phyloP scores from a whole-genome alignment of 2,113 vertebrate genomes.

The Odocoileus hemionus region DNA sequence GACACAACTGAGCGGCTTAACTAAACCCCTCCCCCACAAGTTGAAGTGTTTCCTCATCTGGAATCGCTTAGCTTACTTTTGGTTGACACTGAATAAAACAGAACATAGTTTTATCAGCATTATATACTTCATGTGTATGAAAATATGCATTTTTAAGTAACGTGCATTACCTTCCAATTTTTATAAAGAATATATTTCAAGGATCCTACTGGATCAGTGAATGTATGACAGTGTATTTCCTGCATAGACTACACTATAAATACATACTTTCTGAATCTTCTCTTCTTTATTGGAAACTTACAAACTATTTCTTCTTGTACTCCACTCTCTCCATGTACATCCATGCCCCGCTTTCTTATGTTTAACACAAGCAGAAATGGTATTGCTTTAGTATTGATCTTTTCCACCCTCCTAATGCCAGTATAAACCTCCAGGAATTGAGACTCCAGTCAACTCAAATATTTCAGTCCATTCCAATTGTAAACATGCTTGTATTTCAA shows the following conservation, averaged over 20 bases:
- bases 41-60: background rate
- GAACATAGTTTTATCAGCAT: background rate
- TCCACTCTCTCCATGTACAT: background rate
- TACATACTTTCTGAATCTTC: background rate
- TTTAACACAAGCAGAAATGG: background rate
- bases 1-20: background rate
- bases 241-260: background rate
- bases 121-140: background rate
- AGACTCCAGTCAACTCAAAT: background rate
- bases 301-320: background rate
- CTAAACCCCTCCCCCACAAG: background rate
- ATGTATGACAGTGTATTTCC: background rate
- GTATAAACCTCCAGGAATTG: background rate
- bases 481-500: background rate
- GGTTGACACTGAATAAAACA: background rate
- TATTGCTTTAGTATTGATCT: fast-evolving
- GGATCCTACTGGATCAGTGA: background rate
- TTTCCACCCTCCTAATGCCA: background rate
- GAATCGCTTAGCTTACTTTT: background rate
- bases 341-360: background rate
- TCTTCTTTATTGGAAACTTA: background rate
- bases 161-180: background rate
- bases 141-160: background rate
- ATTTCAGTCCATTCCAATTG: background rate
- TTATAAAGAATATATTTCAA: background rate